Conservation (phyloP, 1,140 invertebrate genomes). For the Sitodiplosis mosellana region DNA sequence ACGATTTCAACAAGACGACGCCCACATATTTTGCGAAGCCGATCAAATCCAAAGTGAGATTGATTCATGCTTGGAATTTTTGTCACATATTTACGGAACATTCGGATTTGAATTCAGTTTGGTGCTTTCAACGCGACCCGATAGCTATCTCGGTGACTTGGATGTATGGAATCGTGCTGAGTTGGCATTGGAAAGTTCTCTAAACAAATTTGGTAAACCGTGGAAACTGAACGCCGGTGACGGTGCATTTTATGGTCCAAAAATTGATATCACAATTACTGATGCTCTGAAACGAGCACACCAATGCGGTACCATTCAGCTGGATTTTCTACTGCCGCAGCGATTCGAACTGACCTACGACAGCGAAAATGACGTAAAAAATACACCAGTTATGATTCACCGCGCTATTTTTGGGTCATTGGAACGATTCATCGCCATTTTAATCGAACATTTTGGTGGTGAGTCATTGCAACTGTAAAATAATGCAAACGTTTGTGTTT, state of each 20-base stretch:
- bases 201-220: conserved; percentile 66
- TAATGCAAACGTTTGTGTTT: too few relatives aligned
- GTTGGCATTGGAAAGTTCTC: conserved; percentile 68
- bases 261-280: conserved; percentile 96
- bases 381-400: conserved; percentile 93
- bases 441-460: conserved; percentile 91
- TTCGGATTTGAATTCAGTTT: conserved; percentile 94
- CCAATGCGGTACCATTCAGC: conserved; percentile 96
- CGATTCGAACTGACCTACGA: conserved; percentile 75
- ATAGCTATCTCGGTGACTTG: conserved; percentile 85
- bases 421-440: conserved; percentile 94
- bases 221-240: conserved; percentile 84
- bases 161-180: conserved; percentile 82
- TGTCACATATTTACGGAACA: conserved; percentile 68
- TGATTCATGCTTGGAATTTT: conserved; percentile 67
- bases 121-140: conserved; percentile 83
- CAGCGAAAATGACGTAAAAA: conserved; percentile 70
- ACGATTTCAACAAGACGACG: conserved; percentile 97
- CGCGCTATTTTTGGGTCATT: conserved; percentile 92
- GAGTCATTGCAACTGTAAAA: conserved; percentile 99
- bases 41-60: conserved; percentile 85
- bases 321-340: conserved; percentile 90
- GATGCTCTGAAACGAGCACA: conserved; percentile 79
- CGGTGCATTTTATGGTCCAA: conserved; percentile 98
- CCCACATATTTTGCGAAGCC: conserved; percentile 90